Evolutionary conservation across 2,113 vertebrate species (phyloP).

Genomic region (Dicentrarchus labrax): DNA sequence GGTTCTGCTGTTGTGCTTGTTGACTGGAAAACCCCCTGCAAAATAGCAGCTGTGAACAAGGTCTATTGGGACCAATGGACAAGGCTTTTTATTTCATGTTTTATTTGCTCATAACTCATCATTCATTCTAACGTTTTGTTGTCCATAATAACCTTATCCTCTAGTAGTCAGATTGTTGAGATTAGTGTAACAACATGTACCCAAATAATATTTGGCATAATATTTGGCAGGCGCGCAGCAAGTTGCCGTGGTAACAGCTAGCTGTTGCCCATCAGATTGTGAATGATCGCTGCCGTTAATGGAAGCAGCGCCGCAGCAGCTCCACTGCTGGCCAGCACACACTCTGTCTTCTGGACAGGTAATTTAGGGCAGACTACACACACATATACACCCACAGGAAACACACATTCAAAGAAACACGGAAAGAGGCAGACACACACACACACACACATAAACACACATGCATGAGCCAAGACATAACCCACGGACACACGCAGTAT

Average conservation of each 20-base stretch:
- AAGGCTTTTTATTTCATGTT: background rate
- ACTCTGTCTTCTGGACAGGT: constrained; percentile 75
- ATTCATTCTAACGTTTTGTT: background rate
- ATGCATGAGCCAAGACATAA: constrained; percentile 1
- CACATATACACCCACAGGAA: background rate
- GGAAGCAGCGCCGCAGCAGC: constrained; percentile 48
- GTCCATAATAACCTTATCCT: constrained; percentile 6
- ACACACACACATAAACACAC: background rate
- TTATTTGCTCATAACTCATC: constrained; percentile 12
- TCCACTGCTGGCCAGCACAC: constrained; percentile 39
- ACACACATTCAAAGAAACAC: background rate
- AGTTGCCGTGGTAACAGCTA: constrained; percentile 53
- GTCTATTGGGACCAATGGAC: background rate
- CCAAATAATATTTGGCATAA: constrained; percentile 56
- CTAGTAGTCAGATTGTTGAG: constrained; percentile 14
- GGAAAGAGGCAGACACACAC: background rate
- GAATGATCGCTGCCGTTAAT: constrained; percentile 63
- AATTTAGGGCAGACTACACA: constrained; percentile 51
- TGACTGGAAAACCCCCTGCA: no score
- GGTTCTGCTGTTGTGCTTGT: no score
- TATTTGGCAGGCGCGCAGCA: constrained; percentile 43
- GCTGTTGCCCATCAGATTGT: constrained; percentile 67
- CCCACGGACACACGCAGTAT: background rate
- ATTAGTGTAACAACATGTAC: constrained; percentile 35
- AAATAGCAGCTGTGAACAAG: no score